These are phyloP conservation scores for Homarus americanus DNA, from an alignment of 1,140 invertebrate species.

Conservation along the genomic window DNA sequence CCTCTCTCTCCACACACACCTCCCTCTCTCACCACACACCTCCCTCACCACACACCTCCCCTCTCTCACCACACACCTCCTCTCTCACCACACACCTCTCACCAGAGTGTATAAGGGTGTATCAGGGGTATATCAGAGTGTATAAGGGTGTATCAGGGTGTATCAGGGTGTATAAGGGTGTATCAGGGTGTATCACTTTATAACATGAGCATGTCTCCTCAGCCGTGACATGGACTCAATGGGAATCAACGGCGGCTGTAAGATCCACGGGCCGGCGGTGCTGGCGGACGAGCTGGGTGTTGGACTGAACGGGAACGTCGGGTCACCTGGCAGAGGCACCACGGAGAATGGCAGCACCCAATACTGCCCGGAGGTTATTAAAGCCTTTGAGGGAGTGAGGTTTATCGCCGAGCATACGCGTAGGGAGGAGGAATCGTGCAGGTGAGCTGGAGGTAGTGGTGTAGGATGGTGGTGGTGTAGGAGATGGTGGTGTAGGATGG, in stretches of 20 bases:
- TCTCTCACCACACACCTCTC: too few relatives aligned
- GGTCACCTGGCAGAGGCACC: constrained; percentile 56
- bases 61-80: too few relatives aligned
- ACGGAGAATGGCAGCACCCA: constrained; percentile 78
- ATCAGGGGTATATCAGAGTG: too few relatives aligned
- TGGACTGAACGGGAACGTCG: constrained; percentile 54
- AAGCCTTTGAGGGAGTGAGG: constrained; percentile 93
- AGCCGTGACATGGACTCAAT: constrained; percentile 64
- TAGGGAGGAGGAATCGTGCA: constrained; percentile 93
- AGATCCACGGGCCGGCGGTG: constrained; percentile 73
- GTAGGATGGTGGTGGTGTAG: background rate
- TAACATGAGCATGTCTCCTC: too few relatives aligned
- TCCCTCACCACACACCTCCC: too few relatives aligned
- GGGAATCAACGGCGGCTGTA: constrained; percentile 75
- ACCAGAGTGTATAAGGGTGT: too few relatives aligned
- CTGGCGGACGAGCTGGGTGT: constrained; percentile 72
- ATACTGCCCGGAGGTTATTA: constrained; percentile 93
- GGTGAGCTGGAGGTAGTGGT: constrained; percentile 74
- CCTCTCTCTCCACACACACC: too few relatives aligned
- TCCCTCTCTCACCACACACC: too few relatives aligned
- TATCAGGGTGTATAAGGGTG: too few relatives aligned
- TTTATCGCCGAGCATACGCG: constrained; percentile 96
- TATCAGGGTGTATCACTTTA: too few relatives aligned
- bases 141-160: too few relatives aligned
- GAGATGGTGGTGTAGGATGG: background rate